phyloP scores from a whole-genome alignment of 2,888 invertebrate genomes.

The Plagodis dolabraria region DNA sequence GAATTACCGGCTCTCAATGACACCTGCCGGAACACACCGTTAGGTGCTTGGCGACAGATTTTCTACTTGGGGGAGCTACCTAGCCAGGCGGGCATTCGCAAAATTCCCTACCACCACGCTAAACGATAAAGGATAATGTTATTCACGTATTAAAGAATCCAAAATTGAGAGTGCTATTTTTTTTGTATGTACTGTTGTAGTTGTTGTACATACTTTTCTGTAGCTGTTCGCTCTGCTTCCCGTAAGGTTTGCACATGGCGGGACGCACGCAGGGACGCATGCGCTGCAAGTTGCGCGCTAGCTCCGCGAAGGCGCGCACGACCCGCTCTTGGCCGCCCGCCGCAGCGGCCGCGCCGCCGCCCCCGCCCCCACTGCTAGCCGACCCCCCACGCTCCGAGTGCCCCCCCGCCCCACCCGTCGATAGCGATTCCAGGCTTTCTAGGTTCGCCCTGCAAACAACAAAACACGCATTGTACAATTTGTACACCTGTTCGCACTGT shows the following conservation, averaged over 20 bases:
- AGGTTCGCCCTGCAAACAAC: conserved; percentile 84
- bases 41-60: too few species aligned
- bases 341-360: conserved; percentile 86
- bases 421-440: conserved; percentile 88
- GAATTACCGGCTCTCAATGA: too few species aligned
- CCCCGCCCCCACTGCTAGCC: conserved; percentile 66
- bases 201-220: conserved; percentile 88
- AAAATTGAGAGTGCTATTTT: too few species aligned
- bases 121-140: too few species aligned
- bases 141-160: too few species aligned
- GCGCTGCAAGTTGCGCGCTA: conserved; percentile 94
- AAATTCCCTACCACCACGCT: too few species aligned
- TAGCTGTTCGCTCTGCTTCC: conserved; percentile 94
- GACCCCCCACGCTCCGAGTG: conserved; percentile 86
- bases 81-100: too few species aligned
- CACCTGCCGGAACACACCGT: too few species aligned
- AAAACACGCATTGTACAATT: too few species aligned
- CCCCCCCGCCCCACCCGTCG: conserved; percentile 81
- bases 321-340: conserved; percentile 92
- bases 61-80: too few species aligned
- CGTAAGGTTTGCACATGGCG: conserved; percentile 96
- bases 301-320: conserved; percentile 92
- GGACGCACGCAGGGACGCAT: conserved; percentile 95
- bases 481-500: too few species aligned
- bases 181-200: background rate